phyloP scores from a whole-genome alignment of 2,797 vertebrate genomes.

The Thamnophis elegans region DNA sequence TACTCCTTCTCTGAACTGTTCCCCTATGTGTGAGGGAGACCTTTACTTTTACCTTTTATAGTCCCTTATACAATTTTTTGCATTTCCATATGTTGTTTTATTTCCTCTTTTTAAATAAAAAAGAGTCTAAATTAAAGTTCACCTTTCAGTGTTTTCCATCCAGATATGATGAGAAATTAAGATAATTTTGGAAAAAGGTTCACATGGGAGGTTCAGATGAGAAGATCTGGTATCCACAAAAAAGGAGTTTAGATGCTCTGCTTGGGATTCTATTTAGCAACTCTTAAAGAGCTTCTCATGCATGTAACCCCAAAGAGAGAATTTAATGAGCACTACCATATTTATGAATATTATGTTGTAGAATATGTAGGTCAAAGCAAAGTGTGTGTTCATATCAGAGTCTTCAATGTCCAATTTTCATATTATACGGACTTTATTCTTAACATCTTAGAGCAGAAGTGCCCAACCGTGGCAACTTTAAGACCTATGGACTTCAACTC shows the following conservation, averaged over 20 bases:
- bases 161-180: not conserved
- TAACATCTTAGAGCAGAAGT: not conserved
- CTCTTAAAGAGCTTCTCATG: not conserved
- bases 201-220: not conserved
- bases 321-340: not conserved
- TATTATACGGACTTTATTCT: not conserved
- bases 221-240: not conserved
- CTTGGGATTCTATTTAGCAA: not conserved
- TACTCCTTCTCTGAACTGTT: not conserved
- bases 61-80: too few species aligned
- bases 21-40: too few species aligned
- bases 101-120: too few species aligned
- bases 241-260: not conserved
- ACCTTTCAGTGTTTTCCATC: not conserved
- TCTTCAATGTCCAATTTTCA: not conserved
- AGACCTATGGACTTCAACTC: too few species aligned
- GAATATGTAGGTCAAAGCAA: not conserved
- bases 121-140: not conserved
- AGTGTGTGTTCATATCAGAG: not conserved
- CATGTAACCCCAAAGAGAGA: not conserved
- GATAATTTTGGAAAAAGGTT: not conserved
- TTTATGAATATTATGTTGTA: not conserved
- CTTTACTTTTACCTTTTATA: too few species aligned
- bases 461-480: too few species aligned
- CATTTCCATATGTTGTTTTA: too few species aligned